Conservation (phyloP, 2,797 vertebrate genomes). For the Pangasius sanitwongsei region DNA sequence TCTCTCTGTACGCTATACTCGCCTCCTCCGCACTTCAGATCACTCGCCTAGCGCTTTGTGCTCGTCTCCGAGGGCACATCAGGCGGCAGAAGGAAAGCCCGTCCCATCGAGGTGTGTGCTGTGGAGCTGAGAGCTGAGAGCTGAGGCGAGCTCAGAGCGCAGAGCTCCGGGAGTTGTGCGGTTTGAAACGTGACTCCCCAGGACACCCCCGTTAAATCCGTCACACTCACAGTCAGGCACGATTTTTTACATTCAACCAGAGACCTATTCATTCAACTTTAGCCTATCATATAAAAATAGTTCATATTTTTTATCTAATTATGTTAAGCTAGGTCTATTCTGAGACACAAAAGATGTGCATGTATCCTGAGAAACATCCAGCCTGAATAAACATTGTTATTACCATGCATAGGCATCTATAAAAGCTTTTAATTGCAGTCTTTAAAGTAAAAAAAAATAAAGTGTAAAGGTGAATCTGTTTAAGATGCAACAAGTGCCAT, state of each 20-base stretch:
- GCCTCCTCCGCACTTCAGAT: not conserved
- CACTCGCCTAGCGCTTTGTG: conserved; percentile 26
- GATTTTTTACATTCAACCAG: conserved; percentile 1
- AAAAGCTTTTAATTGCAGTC: not conserved
- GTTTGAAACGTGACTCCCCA: conserved; percentile 56
- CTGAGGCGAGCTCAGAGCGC: not conserved
- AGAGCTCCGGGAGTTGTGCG: not conserved
- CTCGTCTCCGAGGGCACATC: conserved; percentile 17
- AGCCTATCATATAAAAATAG: not conserved
- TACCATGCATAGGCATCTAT: not conserved
- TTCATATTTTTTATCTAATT: not conserved
- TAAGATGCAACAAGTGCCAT: not conserved
- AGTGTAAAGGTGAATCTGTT: not conserved
- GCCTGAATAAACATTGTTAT: not conserved
- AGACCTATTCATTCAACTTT: not conserved
- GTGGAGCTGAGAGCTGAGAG: conserved; percentile 15
- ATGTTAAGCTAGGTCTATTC: not conserved
- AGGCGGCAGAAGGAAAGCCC: conserved; percentile 59
- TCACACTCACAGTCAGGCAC: not conserved
- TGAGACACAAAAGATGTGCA: not conserved
- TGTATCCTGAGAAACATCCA: not conserved
- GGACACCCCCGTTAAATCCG: conserved; percentile 44
- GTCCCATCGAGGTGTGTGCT: conserved; percentile 62
- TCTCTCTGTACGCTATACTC: not conserved
- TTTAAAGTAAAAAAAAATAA: not conserved